Percentiles rank a stretch among this genome's conserved stretches.
Conservation (phyloP, 92 coral and sea anemone species). For the Porites evermanni region DNA sequence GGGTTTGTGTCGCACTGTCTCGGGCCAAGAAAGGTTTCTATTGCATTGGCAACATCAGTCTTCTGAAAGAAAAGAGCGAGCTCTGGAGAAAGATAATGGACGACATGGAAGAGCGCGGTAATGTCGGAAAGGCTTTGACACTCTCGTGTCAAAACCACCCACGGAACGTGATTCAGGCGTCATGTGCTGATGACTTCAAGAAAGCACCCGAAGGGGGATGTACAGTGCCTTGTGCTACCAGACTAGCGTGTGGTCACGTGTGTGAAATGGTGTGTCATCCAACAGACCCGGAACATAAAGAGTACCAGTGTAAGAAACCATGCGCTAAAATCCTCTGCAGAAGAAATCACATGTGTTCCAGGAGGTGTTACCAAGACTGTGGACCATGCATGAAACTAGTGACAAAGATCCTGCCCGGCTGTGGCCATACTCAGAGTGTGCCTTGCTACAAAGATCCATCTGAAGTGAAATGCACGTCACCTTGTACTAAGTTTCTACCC, state of each 20-base stretch:
- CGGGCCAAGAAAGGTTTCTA: constrained; percentile 92
- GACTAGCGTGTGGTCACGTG: constrained; percentile 79
- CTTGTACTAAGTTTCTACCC: constrained; percentile 61
- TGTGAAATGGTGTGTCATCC: constrained; percentile 91
- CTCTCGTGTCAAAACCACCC: constrained; percentile 97
- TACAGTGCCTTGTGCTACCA: constrained; percentile 68
- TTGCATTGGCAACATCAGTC: constrained; percentile 84
- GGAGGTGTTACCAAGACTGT: constrained; percentile 76
- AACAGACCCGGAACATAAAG: constrained; percentile 79
- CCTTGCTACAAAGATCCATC: constrained; percentile 73
- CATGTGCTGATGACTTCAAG: constrained; percentile 76
- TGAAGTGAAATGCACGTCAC: constrained; percentile 65
- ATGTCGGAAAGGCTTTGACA: constrained; percentile 70
- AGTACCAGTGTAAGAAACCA: constrained; percentile 77
- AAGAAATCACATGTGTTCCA: constrained; percentile 68
- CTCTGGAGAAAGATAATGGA: constrained; percentile 78
- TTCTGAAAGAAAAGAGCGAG: constrained; percentile 73
- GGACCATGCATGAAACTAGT: too few species aligned
- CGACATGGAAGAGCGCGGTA: constrained; percentile 76
- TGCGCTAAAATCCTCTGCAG: constrained; percentile 74
- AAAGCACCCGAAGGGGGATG: constrained; percentile 98
- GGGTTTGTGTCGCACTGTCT: constrained; percentile 96
- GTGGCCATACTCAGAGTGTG: constrained; percentile 75
- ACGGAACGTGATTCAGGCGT: constrained; percentile 73
- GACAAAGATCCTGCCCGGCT: constrained; percentile 64